Percentiles rank a stretch among this genome's conserved stretches.
phyloP scores from a whole-genome alignment of 2,888 invertebrate genomes.

The Calliphora vomitoria region DNA sequence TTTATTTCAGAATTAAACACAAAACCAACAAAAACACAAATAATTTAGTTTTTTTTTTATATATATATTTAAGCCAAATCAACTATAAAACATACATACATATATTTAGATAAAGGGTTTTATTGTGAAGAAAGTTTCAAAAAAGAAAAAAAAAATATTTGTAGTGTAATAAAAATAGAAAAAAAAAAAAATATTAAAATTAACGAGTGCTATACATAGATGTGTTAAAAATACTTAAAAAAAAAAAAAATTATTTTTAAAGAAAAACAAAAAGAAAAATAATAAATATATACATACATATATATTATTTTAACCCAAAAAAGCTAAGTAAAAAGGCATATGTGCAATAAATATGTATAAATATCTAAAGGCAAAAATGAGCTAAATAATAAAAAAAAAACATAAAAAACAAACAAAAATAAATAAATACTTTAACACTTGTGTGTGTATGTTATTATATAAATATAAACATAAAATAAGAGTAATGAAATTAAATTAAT shows the following conservation, averaged over 20 bases:
- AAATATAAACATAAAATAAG: constrained; percentile 19
- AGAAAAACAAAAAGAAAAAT: no score
- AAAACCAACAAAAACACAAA: constrained; percentile 30
- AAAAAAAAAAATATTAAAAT: constrained; percentile 36
- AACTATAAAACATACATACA: constrained; percentile 26
- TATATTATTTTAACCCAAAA: constrained; percentile 33
- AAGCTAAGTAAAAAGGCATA: constrained; percentile 36
- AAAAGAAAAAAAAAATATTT: constrained; percentile 28
- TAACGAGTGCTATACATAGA: constrained; percentile 69
- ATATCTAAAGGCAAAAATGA: constrained; percentile 42
- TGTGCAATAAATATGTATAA: constrained; percentile 71
- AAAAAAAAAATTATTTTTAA: constrained; percentile 35
- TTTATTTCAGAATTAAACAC: neutral
- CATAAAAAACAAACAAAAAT: neutral
- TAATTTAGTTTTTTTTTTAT: constrained; percentile 55
- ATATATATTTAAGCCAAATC: constrained; percentile 53
- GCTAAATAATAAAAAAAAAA: constrained; percentile 40
- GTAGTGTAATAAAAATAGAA: constrained; percentile 45
- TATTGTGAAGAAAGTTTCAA: constrained; percentile 32
- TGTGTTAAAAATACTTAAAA: constrained; percentile 69
- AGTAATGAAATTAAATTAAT: constrained; percentile 23
- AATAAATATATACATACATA: constrained; percentile 19
- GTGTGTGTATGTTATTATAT: constrained; percentile 58
- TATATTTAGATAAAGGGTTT: constrained; percentile 64
- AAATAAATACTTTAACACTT: constrained; percentile 43